Base-by-base conservation (phyloP, 2,888 invertebrate genomes). In the Eupeodes luniger region DNA sequence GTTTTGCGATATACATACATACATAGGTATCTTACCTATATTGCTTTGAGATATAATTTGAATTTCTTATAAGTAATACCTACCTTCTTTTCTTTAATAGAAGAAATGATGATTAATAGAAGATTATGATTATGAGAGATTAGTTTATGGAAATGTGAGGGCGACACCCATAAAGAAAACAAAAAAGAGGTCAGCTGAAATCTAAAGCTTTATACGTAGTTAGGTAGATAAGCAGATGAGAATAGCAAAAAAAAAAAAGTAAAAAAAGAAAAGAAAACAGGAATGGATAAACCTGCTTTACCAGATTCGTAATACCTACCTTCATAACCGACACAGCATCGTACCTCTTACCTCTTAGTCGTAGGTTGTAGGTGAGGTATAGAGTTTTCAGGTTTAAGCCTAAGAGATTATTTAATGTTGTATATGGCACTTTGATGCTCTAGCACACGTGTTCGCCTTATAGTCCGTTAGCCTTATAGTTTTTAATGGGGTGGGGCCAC, bases 151-250 rank as follows among this genome's bases (percentile, higher is more conserved):
- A 40, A 16, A 62, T 62, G 62, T 62, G 75, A 47, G 44, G 62
- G 55, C 72, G 69, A 55, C 49, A 78, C 47, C 47, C 4, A 72
- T 72, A 51, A 61, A 47, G 55, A 67, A 57, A 14, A 27, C n/a
- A 83, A 9, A 75, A 86, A 86, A 83, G 86, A 83, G 86, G 86
- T 86, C 86, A 86, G 36, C 61, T 70, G 16, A 83, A 81, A 81
- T 81, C 81, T 77, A 66, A 81, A 85, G 47, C 59, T 62, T n/a
- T 11, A 57, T 55, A 19, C 3, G n/a, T 51, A 5, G 57, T 27
- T n/a, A 61, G 59, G n/a, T 61, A 61, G 1, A 5, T 49, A 85
- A 85, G 36, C 64, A 51, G 16, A 16, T n/a, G 34, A 61, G 61
- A 62, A 59, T 61, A 36, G 27, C 27, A 10, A 27, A 5, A n/a